A percentile compares a stretch with the other conserved stretches of the same genome.
Conservation (phyloP, 2,888 invertebrate genomes). For the Pollenia amentaria region DNA sequence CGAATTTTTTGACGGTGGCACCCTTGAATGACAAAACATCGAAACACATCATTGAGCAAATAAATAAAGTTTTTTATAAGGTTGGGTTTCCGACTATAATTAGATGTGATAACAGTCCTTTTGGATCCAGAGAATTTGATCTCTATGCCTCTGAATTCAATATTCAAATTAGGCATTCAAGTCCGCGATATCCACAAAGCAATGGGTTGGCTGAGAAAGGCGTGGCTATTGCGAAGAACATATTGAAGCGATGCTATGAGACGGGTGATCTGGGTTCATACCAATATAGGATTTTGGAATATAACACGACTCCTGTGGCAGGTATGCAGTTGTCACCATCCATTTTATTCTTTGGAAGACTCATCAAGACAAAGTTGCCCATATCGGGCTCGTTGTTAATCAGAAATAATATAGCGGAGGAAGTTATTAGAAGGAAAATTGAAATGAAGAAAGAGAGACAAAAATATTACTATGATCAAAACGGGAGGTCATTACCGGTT, state of each 20-base stretch:
- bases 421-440: no score
- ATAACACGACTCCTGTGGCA: slow-evolving; percentile 72
- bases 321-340: slow-evolving; percentile 69
- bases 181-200: slow-evolving; percentile 59
- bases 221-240: slow-evolving; percentile 69
- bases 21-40: slow-evolving; percentile 52
- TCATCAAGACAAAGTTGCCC: slow-evolving; percentile 71
- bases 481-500: no score
- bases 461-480: no score
- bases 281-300: slow-evolving; percentile 74
- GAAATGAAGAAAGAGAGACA: no score
- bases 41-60: no score
- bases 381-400: no score
- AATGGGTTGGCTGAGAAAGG: slow-evolving; percentile 67
- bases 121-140: slow-evolving; percentile 63
- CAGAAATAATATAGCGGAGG: no score
- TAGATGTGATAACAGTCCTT: slow-evolving; percentile 69
- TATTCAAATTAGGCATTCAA: slow-evolving; percentile 59
- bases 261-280: slow-evolving; percentile 41
- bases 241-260: slow-evolving; percentile 74
- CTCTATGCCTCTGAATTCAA: slow-evolving; percentile 14
- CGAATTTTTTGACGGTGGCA: background rate
- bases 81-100: slow-evolving; percentile 75
- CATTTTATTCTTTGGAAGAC: slow-evolving; percentile 66
- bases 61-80: slow-evolving; percentile 64